Evolutionary conservation across 2,888 invertebrate genomes (phyloP).

Genomic region (Rotaria socialis): DNA sequence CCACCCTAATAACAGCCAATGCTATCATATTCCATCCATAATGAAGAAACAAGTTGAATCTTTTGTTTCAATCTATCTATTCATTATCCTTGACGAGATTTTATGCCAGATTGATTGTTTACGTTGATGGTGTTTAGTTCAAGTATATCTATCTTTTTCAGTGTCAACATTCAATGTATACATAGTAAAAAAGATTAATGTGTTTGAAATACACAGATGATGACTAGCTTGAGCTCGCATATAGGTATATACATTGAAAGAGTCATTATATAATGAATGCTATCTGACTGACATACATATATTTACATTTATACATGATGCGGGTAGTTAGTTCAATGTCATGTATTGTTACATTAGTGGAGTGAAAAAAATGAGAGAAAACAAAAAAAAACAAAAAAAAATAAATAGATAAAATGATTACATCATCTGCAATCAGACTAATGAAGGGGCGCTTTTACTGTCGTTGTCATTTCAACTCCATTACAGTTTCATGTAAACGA

Average conservation of each 20-base stretch:
- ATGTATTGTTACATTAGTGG: not conserved
- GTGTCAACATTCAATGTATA: not conserved
- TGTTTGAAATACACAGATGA: not conserved
- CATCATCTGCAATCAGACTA: not conserved
- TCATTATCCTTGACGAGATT: not conserved
- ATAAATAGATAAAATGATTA: not conserved
- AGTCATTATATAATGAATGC: conserved; percentile 10
- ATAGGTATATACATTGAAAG: not conserved
- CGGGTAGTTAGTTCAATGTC: not conserved
- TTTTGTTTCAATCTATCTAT: conserved; percentile 12
- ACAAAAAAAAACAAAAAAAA: not conserved
- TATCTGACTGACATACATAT: not conserved
- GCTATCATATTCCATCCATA: not conserved
- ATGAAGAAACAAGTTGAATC: not conserved
- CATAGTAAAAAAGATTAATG: not conserved
- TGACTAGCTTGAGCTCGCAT: not conserved
- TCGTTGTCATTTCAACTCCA: conserved; percentile 23
- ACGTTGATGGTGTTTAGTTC: conserved; percentile 8
- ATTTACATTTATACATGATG: not conserved
- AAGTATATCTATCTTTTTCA: conserved; percentile 19
- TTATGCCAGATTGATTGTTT: not conserved
- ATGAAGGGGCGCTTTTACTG: not conserved
- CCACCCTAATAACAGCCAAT: conserved; percentile 2
- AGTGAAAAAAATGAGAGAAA: not conserved
- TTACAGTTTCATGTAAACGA: conserved; percentile 23